Percentiles rank a stretch among this genome's conserved stretches.
These are phyloP conservation scores for Mastigias papua DNA, from an alignment of 30 jellyfish, hydroid and myxozoan genomes.

Conservation along the genomic window DNA sequence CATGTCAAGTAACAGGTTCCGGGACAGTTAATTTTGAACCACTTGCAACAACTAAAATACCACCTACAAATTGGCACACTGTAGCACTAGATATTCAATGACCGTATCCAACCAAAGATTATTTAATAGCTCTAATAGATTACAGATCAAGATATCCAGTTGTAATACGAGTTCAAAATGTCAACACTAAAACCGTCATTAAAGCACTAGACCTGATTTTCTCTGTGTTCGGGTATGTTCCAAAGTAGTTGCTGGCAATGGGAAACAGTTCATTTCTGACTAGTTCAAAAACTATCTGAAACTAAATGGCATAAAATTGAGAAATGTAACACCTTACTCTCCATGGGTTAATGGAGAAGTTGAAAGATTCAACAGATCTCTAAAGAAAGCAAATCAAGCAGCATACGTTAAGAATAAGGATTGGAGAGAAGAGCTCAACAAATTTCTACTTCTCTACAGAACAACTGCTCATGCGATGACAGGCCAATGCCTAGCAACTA, in stretches of 20 bases:
- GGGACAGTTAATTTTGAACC: too few species aligned
- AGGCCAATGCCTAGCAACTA: constrained; percentile 43
- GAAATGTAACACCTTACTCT: constrained; percentile 39
- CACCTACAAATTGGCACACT: constrained; percentile 15
- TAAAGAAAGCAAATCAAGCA: constrained; percentile 54
- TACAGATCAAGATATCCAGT: constrained; percentile 60
- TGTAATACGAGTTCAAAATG: constrained; percentile 27
- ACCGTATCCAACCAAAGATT: constrained; percentile 51
- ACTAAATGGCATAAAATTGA: constrained; percentile 6
- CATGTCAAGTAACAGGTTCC: too few species aligned
- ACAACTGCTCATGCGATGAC: constrained; percentile 25
- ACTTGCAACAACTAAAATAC: too few species aligned
- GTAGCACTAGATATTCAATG: constrained; percentile 52
- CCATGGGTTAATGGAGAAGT: constrained; percentile 53
- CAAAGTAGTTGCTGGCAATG: constrained; percentile 62
- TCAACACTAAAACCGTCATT: constrained; percentile 34
- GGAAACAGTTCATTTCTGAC: constrained; percentile 43
- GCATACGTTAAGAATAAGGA: constrained; percentile 63
- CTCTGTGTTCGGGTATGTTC: constrained; percentile 40
- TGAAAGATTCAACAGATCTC: constrained; percentile 71
- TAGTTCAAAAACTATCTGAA: constrained; percentile 23
- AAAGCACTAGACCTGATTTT: constrained; percentile 34
- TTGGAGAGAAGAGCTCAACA: constrained; percentile 40
- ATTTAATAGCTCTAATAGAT: constrained; percentile 44
- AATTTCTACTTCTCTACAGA: constrained; percentile 42